Evolutionary conservation across 2,113 vertebrate species (phyloP), one percentile per base, ranked within the genome.

Genomic region (Chelonoidis abingdonii): DNA sequence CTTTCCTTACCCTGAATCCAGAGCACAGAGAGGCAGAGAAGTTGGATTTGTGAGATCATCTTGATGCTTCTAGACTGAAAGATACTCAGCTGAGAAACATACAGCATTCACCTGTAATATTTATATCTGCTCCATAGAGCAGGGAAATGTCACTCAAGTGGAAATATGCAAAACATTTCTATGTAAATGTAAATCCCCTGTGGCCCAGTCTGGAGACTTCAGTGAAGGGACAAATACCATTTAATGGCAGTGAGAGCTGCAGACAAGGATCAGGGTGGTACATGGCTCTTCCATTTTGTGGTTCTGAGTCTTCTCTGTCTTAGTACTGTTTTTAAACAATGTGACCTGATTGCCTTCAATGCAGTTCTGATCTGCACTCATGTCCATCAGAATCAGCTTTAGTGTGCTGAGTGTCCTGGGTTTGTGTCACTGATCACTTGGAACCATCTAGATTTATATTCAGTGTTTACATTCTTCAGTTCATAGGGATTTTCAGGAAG

Each of bases 181-280:
- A 76, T 76, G 41, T 76, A 41, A 38, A 38, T 76, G 21, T 76
- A 38, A 6, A 25, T 44, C 13, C 38, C 5, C 38, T 76, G 72
- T 38, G 38, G 38, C 10, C n/a, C 38, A 25, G 16, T 38, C 38
- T 0, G 22, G 38, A 76, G 38, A 35, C n/a, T 9, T 9, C n/a
- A 75, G 9, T 4, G 69, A 16, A 75, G 72, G 11, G 22, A 5
- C 65, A n/a, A n/a, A n/a, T 69, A n/a, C 8, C 35, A n/a, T n/a
- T 38, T n/a, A 69, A 69, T 1, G 17, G 16, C 65, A 69, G 2
- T 21, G 65, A 69, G 4, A 69, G 65, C 21, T 69, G 35, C 65
- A 21, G 2, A n/a, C 35, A 5, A 5, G 65, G 16, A n/a, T 69
- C 16, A 10, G 35, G 8, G 14, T 1, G 2, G 4, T 8, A 69